phyloP scores from a whole-genome alignment of 2,888 invertebrate genomes.

The Hermaeophaga mercurialis region DNA sequence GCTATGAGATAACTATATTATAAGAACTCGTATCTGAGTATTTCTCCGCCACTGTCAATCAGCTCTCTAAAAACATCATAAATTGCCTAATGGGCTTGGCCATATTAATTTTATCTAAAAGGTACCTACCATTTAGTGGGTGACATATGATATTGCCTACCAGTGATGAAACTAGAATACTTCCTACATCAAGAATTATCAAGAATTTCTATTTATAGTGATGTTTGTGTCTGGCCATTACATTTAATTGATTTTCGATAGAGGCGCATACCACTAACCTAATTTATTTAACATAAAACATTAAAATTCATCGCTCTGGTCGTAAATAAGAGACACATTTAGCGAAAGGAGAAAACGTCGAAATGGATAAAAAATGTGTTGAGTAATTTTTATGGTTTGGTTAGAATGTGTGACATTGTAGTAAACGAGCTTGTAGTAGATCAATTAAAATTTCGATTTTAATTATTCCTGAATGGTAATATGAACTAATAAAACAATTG shows the following conservation, averaged over 20 bases:
- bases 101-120: conserved; percentile 17
- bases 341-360: conserved; percentile 1
- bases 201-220: conserved; percentile 15
- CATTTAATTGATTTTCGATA: conserved; percentile 18
- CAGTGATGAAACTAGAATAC: conserved; percentile 16
- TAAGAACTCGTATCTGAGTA: no score
- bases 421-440: no score
- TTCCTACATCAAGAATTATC: conserved; percentile 17
- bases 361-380: not conserved
- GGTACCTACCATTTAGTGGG: conserved; percentile 3
- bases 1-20: no score
- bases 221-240: conserved; percentile 11
- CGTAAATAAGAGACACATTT: conserved; percentile 1
- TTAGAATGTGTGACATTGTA: no score
- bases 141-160: conserved; percentile 18
- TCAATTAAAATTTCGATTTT: no score
- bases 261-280: conserved; percentile 16
- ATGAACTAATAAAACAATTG: no score
- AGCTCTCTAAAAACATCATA: conserved; percentile 5
- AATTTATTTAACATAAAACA: conserved; percentile 14
- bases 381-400: not conserved
- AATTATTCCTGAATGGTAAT: no score
- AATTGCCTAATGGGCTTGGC: conserved; percentile 10
- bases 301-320: not conserved
- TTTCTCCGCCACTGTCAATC: conserved; percentile 4